Conservation (phyloP, 1,140 invertebrate species). For the Leptinotarsa texana region DNA sequence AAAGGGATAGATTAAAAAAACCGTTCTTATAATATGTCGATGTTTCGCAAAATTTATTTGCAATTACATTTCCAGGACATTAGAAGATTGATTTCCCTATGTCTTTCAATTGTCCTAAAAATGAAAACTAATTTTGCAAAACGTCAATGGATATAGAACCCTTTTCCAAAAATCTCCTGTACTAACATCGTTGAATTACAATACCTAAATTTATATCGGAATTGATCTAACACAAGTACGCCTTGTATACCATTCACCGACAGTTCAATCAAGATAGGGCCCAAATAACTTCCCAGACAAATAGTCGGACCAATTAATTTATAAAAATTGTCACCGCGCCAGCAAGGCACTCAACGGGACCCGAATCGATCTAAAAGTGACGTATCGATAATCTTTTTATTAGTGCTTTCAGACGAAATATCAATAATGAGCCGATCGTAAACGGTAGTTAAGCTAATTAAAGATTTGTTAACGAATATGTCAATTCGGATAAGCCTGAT, state of each 20-base stretch:
- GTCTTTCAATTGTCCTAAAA: no score
- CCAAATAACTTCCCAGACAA: neutral
- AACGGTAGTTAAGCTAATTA: conserved; percentile 6
- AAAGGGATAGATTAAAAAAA: no score
- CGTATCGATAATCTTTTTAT: neutral
- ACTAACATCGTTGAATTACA: no score
- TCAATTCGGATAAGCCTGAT: neutral
- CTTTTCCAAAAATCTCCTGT: no score
- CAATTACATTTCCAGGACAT: no score
- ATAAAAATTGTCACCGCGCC: neutral
- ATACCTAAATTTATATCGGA: no score
- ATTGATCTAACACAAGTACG: no score
- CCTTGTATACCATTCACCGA: neutral
- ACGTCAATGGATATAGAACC: no score
- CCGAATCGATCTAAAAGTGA: neutral
- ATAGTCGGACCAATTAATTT: neutral
- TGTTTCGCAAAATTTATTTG: no score
- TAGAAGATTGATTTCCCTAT: no score
- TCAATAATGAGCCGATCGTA: neutral
- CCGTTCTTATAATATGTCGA: no score
- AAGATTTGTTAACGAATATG: neutral
- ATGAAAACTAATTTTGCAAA: no score
- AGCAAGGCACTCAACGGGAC: neutral
- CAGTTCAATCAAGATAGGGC: neutral
- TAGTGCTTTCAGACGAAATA: neutral